Base-by-base conservation (phyloP, 2,113 vertebrate species). In the Plotosus lineatus region DNA sequence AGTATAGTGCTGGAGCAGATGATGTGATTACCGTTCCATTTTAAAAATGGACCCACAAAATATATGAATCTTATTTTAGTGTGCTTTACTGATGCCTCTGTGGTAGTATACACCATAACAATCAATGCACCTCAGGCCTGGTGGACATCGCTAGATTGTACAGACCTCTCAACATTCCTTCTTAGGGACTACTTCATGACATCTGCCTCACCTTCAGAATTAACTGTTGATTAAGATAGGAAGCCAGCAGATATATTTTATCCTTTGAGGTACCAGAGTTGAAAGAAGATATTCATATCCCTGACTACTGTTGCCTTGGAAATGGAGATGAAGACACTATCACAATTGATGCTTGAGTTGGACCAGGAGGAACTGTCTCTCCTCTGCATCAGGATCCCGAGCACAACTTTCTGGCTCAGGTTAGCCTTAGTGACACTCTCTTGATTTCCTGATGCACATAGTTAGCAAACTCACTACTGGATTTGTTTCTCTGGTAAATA, bases 361-460 rank as follows among this genome's bases (percentile, higher is more conserved):
- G 98, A 7, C 97, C 98, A 17, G 83, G 80, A 42, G 96, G 96
- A 42, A 98, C 97, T 0, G 65, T 98, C 48, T 99, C 98, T 44
- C 98, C 98, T 1, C 94, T 98, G 28, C 98, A 99, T 85, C 98
- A 99, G 60, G 98, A 99, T 85, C 97, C 98, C 7, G 96, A 98
- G 86, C 96, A 98, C 81, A 99, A 99, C 87, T 96, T 99, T 79
- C 90, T 99, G 77, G 94, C 90, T 1, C 98, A 99, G 95, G 98
- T 98, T 26, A 86, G 61, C 7, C 0, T 17, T 36, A 66, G 33
- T 21, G 12, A 75, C 23, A 4, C 8, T 63, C 42, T 53, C 9
- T 61, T 75, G 31, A 40, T 65, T 63, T 51, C 75, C 17, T 15
- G 3, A 36, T 6, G 11, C 15, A 21, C 10, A 19, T 6, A 51